phyloP scores from a whole-genome alignment of 2,888 invertebrate genomes.

The Hypercompe scribonia region DNA sequence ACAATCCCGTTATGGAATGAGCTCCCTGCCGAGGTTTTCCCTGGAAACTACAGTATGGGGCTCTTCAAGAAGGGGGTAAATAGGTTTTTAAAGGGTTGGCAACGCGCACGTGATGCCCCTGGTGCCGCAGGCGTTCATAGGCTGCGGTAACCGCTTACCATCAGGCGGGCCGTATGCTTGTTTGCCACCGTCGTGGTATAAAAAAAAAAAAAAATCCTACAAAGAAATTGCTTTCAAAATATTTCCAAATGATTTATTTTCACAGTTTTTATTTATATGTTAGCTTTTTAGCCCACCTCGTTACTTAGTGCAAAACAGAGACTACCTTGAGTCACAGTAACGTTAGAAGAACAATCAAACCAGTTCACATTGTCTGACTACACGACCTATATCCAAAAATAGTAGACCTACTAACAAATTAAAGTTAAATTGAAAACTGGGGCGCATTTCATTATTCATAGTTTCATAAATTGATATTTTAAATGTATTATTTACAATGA shows the following conservation, averaged over 20 bases:
- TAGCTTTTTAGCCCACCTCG: slow-evolving; percentile 9
- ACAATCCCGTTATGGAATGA: too few relatives aligned
- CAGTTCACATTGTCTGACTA: slow-evolving; percentile 38
- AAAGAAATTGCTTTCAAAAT: too few relatives aligned
- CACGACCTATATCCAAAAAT: slow-evolving; percentile 51
- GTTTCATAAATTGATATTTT: background rate
- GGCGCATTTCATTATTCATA: slow-evolving; percentile 28
- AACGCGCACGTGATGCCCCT: too few relatives aligned
- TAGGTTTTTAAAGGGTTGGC: too few relatives aligned
- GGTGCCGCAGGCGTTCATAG: too few relatives aligned
- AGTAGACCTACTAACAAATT: slow-evolving; percentile 30
- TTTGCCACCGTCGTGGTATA: too few relatives aligned
- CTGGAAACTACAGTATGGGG: too few relatives aligned
- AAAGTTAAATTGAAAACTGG: slow-evolving; percentile 40
- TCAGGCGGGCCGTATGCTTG: too few relatives aligned
- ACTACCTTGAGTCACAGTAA: slow-evolving; percentile 14
- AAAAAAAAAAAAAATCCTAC: too few relatives aligned
- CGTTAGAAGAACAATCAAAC: slow-evolving; percentile 24
- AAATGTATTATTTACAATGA: background rate
- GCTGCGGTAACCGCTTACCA: too few relatives aligned
- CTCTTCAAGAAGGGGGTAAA: too few relatives aligned
- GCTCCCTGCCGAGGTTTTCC: too few relatives aligned
- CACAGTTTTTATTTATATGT: slow-evolving; percentile 17
- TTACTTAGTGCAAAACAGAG: slow-evolving; percentile 26
- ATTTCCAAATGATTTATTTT: background rate